These are phyloP conservation scores for Sarotherodon lohbergeri DNA, from an alignment of 2,113 vertebrate species.

Conservation along the genomic window DNA sequence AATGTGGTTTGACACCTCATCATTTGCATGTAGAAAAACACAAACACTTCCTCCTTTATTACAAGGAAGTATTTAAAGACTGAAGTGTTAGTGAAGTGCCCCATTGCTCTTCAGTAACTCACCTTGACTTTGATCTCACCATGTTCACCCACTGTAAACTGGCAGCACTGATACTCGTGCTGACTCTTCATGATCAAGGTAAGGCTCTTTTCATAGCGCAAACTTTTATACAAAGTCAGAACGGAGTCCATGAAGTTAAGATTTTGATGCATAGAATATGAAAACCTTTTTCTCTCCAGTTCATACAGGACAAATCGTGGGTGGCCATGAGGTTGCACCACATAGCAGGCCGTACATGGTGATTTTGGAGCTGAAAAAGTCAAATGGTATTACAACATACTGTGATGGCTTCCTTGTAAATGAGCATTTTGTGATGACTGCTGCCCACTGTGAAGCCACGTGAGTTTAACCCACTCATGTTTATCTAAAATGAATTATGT, in stretches of 20 bases:
- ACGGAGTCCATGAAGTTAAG: not conserved
- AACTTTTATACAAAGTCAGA: not conserved
- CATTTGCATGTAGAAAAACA: not conserved
- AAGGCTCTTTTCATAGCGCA: not conserved
- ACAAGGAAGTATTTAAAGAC: not conserved
- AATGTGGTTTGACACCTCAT: not conserved
- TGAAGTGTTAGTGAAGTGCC: not conserved
- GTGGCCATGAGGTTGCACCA: not conserved
- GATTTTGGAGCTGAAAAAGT: accelerated
- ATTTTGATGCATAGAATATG: not conserved
- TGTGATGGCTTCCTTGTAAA: constrained; percentile 62
- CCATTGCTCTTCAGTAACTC: not conserved
- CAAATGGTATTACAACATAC: accelerated
- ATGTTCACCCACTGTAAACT: constrained; percentile 14
- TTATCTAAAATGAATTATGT: not conserved
- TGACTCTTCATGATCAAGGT: constrained; percentile 39
- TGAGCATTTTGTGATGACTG: constrained; percentile 61
- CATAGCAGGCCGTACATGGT: constrained; percentile 61
- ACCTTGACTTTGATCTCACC: not conserved
- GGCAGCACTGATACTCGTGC: not conserved
- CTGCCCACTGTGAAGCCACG: constrained; percentile 52
- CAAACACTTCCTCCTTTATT: not conserved
- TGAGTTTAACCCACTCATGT: not conserved
- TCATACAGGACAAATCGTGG: constrained; percentile 3
- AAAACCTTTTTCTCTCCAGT: not conserved